Base-by-base conservation (phyloP, 2,797 vertebrate species). In the Allobates femoralis region DNA sequence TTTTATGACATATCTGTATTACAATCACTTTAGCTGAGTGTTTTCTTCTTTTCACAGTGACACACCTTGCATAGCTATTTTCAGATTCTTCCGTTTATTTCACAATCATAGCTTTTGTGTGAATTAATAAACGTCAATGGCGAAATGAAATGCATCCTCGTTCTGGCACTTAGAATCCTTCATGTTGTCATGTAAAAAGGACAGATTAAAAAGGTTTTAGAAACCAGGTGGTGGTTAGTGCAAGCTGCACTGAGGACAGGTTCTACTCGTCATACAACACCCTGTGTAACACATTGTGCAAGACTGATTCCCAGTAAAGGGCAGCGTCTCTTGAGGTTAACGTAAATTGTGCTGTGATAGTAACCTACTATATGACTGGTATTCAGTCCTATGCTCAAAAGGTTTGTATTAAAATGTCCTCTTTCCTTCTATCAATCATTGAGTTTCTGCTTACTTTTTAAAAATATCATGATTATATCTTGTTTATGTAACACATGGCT, bases 161-260 rank as follows among this genome's bases (percentile, higher is more conserved):
- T 73, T 83, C 37, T 71, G 30, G 60, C 14, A 53, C 73, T 69
- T 50, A 62, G 26, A 56, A 28, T 74, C 19, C 53, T 80, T 73
- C 28, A 50, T 46, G 30, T 71, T 86, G 78, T 86, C 21, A 58
- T 81, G 73, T 32, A 41, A 74, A 78, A 81, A 37, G 30, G 51
- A 32, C 26, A 78, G 26, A 62, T 78, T 41, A 62, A 55, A 73
- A 30, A 64, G 37, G 75, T 37, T 79, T 69, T 76, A 78, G 21
- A 51, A 78, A 78, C 51, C n/a, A 64, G 26, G 56, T 23, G n/a
- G 58, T 64, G 53, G 81, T 28, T 21, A 71, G 34, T 87, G 28
- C 41, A 53, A 60, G 53, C 62, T 78, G 26, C 62, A 60, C n/a
- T 50, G 55, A 71, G 19, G 71, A 21, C 79, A 78, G 80, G 79